Evolutionary conservation across 2,113 vertebrate species (phyloP).

Genomic region (Microtus richardsoni): DNA sequence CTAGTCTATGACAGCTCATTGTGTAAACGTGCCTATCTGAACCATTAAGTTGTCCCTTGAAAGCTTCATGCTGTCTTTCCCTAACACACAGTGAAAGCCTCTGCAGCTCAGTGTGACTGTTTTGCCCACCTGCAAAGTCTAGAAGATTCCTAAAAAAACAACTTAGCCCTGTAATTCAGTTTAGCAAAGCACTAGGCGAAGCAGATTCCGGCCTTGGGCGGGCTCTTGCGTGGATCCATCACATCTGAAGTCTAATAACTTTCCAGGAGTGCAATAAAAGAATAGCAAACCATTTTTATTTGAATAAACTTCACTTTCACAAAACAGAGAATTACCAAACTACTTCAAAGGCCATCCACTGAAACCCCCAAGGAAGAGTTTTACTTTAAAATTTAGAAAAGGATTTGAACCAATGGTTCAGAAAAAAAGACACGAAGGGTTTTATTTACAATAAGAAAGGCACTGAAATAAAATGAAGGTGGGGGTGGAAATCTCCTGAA

Average conservation of each 20-base stretch:
- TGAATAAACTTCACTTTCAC: conserved; percentile 73
- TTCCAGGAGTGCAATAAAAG: conserved; percentile 71
- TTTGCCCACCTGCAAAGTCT: neutral
- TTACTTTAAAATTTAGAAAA: conserved; percentile 64
- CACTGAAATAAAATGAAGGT: neutral
- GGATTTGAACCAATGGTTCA: conserved; percentile 52
- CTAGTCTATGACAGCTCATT: neutral
- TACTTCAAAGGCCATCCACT: conserved; percentile 74
- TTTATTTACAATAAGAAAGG: conserved; percentile 64
- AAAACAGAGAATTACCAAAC: conserved; percentile 69
- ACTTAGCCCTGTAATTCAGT: conserved; percentile 63
- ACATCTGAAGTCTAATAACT: conserved; percentile 76
- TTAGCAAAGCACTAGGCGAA: conserved; percentile 57
- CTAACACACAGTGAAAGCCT: conserved; percentile 55
- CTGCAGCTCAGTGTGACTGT: conserved; percentile 28
- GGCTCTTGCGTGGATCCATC: conserved; percentile 39
- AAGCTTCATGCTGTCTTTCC: conserved; percentile 47
- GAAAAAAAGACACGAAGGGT: conserved; percentile 44
- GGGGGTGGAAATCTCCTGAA: neutral
- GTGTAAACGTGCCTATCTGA: conserved; percentile 50
- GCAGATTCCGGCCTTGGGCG: conserved; percentile 70
- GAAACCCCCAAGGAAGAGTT: conserved; percentile 72
- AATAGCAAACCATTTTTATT: conserved; percentile 68
- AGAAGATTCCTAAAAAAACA: conserved; percentile 1
- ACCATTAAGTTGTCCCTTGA: conserved; percentile 12